Percentiles rank a stretch among this genome's conserved stretches.
Evolutionary conservation across 2,888 invertebrate genomes (phyloP).

Genomic region (Lithophane socia): DNA sequence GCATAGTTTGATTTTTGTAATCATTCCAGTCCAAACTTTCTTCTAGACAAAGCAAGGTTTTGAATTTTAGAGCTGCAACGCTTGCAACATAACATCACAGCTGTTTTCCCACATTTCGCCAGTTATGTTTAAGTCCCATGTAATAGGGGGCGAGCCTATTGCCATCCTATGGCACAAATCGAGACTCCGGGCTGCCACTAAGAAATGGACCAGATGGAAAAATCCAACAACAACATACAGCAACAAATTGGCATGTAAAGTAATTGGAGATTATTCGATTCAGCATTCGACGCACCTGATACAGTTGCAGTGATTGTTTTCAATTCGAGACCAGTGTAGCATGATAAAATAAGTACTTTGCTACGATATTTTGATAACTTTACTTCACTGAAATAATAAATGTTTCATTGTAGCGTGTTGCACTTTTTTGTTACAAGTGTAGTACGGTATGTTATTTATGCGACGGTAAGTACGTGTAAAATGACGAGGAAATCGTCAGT

Average conservation of each 20-base stretch:
- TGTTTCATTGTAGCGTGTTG: constrained; percentile 35
- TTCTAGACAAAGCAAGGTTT: background rate
- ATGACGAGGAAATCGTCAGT: constrained; percentile 57
- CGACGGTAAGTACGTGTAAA: constrained; percentile 38
- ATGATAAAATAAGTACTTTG: constrained; percentile 5
- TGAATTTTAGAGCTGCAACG: background rate
- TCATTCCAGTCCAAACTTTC: background rate
- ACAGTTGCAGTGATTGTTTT: constrained; percentile 28
- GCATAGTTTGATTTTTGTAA: background rate
- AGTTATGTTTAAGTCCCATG: background rate
- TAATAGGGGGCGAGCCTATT: background rate
- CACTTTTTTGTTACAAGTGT: constrained; percentile 42
- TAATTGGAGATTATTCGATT: background rate
- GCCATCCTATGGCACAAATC: background rate
- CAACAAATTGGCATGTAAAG: background rate
- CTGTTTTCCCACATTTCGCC: background rate
- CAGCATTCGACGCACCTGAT: background rate
- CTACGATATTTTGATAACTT: constrained; percentile 21
- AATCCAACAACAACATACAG: background rate
- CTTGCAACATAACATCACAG: background rate
- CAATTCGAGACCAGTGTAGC: constrained; percentile 9
- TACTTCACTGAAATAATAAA: constrained; percentile 27
- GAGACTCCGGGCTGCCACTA: background rate
- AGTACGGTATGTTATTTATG: constrained; percentile 44
- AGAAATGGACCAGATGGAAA: background rate